Evolutionary conservation across 2,797 vertebrate genomes (phyloP), one percentile per base, ranked within the genome.

Genomic region (Aeoliscus strigatus): DNA sequence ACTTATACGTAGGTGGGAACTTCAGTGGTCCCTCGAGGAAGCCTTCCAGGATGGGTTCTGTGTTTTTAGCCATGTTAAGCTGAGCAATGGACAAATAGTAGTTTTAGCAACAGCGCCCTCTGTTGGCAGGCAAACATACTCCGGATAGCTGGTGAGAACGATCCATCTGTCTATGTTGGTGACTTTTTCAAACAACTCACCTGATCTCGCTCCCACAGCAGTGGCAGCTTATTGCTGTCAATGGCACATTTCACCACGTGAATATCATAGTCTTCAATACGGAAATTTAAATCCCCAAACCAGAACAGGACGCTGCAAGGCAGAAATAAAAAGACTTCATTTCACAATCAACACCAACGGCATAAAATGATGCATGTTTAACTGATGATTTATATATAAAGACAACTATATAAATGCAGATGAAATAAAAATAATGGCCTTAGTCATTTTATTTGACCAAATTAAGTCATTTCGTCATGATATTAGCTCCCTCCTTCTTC

Each of bases 191-290:
- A 40, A 49, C 6, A 27, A 35, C 52, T 81, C 73, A 97, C 96
- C 95, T 99, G 96, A 83, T 99, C 96, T 69, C 94, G 92, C 74
- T 96, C 96, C 93, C 91, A 98, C 57, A 99, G 92, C 49, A 94
- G 84, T 57, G 91, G 87, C 26, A 99, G 84, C 56, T 93, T 94
- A 49, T 90, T 90, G 75, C 87, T 95, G 74, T 97, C 94, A 0
- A 99, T 91, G 54, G 96, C 92, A 2, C 92, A 91, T 78, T 98
- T 98, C 77, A 98, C 94, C 54, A 94, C 97, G 29, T 94, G 94
- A 55, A 93, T 91, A 65, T 98, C 96, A 0, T 94, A 91, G 74
- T 92, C 94, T 60, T 98, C 96, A 0, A 99, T 97, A 13, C 96
- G 92, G 75, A 98, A 99, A 70, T 99, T 99, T 65, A 99, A 87